phyloP scores from a whole-genome alignment of 2,797 vertebrate species.

The Scomberomorus guttatus region DNA sequence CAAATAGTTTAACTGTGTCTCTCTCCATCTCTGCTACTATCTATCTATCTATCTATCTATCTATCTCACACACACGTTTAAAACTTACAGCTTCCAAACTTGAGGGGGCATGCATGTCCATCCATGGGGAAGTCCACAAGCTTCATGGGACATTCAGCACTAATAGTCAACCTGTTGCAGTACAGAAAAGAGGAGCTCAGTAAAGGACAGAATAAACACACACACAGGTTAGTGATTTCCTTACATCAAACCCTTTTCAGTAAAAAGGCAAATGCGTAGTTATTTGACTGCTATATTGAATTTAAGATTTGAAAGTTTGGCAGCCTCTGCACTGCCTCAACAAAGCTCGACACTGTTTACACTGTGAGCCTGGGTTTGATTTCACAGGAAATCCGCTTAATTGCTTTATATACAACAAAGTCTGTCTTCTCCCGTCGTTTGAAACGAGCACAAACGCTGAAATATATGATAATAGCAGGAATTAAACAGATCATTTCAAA shows the following conservation, averaged over 20 bases:
- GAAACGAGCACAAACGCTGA: constrained; percentile 26
- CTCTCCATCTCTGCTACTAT: not conserved
- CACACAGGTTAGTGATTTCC: not conserved
- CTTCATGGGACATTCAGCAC: constrained; percentile 98
- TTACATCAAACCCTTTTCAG: not conserved
- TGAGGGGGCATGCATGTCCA: constrained; percentile 96
- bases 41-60: not conserved
- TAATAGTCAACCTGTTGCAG: constrained; percentile 93
- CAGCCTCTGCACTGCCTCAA: constrained; percentile 33
- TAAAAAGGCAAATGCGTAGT: constrained; percentile 7
- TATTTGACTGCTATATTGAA: constrained; percentile 8
- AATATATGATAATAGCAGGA: not conserved
- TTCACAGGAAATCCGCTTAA: constrained; percentile 40
- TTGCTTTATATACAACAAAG: constrained; percentile 53
- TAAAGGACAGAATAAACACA: not conserved
- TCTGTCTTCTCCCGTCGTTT: constrained; percentile 10
- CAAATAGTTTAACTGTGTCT: too few species aligned
- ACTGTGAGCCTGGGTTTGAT: constrained; percentile 25
- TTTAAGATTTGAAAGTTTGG: constrained; percentile 22
- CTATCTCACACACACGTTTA: not conserved
- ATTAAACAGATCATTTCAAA: too few species aligned
- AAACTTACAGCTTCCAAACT: constrained; percentile 99
- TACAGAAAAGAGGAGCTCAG: constrained; percentile 15
- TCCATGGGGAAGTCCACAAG: constrained; percentile 99
- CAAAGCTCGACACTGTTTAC: constrained; percentile 47